phyloP scores from a whole-genome alignment of 2,888 invertebrate genomes.

The Euclidia mi region DNA sequence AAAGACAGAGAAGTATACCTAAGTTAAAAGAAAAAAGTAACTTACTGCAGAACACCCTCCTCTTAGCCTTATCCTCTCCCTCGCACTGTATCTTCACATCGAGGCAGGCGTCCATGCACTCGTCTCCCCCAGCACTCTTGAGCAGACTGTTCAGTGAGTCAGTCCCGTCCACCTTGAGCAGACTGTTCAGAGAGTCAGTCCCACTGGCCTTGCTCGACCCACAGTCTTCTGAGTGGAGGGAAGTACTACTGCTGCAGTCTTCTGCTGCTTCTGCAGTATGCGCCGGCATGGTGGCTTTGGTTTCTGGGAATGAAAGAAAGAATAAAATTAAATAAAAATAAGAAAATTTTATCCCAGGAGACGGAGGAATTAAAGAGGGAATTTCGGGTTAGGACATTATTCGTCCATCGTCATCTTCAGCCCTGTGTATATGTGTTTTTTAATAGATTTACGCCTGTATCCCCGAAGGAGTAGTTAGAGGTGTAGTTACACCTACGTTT shows the following conservation, averaged over 20 bases:
- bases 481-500: no score
- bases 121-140: constrained; percentile 50
- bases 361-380: no score
- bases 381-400: no score
- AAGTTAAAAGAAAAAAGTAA: constrained; percentile 18
- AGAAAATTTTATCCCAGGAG: no score
- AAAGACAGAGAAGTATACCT: no score
- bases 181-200: constrained; percentile 65
- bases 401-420: no score
- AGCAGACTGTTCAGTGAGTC: constrained; percentile 68
- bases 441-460: no score
- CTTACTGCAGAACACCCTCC: constrained; percentile 67
- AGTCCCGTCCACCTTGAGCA: constrained; percentile 56
- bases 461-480: no score
- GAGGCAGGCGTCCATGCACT: constrained; percentile 49
- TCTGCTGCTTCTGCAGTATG: constrained; percentile 31
- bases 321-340: not conserved
- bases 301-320: constrained; percentile 33
- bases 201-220: constrained; percentile 54
- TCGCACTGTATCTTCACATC: constrained; percentile 55
- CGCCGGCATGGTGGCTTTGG: constrained; percentile 39
- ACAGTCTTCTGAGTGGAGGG: constrained; percentile 47
- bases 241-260: constrained; percentile 33
- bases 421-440: no score
- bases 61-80: constrained; percentile 43